Base-by-base conservation (phyloP, 2,797 vertebrate genomes). In the Taeniopygia guttata region DNA sequence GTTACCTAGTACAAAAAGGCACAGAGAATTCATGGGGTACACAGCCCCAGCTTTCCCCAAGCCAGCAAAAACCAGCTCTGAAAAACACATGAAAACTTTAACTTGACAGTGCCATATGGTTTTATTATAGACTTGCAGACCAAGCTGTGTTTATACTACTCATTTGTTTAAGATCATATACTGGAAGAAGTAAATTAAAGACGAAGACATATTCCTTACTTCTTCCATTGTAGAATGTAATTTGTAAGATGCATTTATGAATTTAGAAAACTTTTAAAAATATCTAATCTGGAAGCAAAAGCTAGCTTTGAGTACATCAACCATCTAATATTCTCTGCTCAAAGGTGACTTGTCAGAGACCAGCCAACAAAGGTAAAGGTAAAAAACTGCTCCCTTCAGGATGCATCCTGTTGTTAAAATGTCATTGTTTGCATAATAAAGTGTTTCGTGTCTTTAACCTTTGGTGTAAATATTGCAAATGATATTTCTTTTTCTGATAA, bases 381-480 rank as follows among this genome's bases (percentile, higher is more conserved):
- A 87, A 88, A 94, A 90, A 82, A 45, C 30, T 40, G 72, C 34
- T 92, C 49, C 56, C 56, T 73, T 92, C 68, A 90, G 55, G 45
- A 73, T 74, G 63, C 34, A 86, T 84, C 59, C 73, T 70, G 69
- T 78, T 89, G 73, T 93, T 86, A 90, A 94, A 94, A 91, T 69
- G 69, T 76, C 89, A 82, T 60, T 79, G 46, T 82, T 91, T 69
- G 59, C 79, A 84, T 88, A 96, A 88, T 73, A 86, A 86, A 93
- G 51, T 69, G 81, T 32, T 84, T 74, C 16, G 62, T 38, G 45
- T 82, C 48, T 77, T 93, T 94, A 96, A 92, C 55, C 74, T 94
- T 90, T 70, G 48, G 48, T 84, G 48, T 90, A 94, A 96, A 84
- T 76, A 93, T 30, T 82, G 74, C 56, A 95, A 88, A 84, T 64